These are phyloP conservation scores for Drosophila anceps DNA, from an alignment of 2,888 invertebrate genomes.

Conservation along the genomic window DNA sequence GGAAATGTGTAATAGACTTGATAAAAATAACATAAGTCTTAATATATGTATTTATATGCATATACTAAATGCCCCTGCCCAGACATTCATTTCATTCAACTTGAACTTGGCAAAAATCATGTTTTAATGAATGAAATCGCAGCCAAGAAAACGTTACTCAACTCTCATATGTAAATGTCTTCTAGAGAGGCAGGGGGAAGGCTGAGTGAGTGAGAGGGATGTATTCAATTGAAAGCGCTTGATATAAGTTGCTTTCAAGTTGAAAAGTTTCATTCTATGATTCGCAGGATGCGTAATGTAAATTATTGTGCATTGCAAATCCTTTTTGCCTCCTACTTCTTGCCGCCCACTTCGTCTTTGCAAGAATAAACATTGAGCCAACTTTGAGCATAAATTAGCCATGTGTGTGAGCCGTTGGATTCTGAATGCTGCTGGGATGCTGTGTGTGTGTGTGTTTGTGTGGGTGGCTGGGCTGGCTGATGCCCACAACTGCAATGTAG, in stretches of 20 bases:
- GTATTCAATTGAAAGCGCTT: conserved; percentile 62
- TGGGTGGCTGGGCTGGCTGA: background rate
- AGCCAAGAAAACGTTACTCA: conserved; percentile 24
- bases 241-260: conserved; percentile 45
- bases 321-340: conserved; percentile 32
- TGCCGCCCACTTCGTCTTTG: background rate
- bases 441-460: background rate
- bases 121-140: conserved; percentile 68
- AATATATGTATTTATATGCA: conserved; percentile 29
- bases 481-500: conserved; percentile 48
- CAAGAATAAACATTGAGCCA: conserved; percentile 43
- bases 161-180: conserved; percentile 34
- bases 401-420: conserved; percentile 48
- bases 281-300: conserved; percentile 65
- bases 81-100: conserved; percentile 69
- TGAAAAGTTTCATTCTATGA: conserved; percentile 29
- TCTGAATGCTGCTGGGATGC: background rate
- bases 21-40: conserved; percentile 55
- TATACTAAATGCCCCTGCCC: conserved; percentile 13
- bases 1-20: conserved; percentile 57
- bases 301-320: conserved; percentile 74
- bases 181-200: conserved; percentile 14
- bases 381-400: conserved; percentile 72
- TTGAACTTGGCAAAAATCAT: conserved; percentile 73
- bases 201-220: conserved; percentile 14